Base-by-base conservation (phyloP, 2,888 invertebrate species). In the Petrolisthes manimaculis region DNA sequence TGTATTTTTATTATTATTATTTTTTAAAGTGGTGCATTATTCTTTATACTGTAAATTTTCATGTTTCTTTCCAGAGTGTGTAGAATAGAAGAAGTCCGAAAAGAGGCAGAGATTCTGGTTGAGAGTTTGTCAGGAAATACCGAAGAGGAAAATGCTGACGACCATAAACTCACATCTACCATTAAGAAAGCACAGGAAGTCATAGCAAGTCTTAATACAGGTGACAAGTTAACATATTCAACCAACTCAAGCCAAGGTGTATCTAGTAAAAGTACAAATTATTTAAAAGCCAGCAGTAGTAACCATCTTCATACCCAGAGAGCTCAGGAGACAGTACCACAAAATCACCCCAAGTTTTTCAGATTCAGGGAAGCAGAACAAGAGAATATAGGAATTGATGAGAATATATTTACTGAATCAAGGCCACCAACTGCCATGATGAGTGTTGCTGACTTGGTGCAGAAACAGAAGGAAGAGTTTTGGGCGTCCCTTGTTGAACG, bases 141-240 rank as follows among this genome's bases (percentile, higher is more conserved):
- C 14, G 71, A 12, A 6, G 6, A n/a, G 21, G 18, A 71, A 71
- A 71, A n/a, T n/a, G 6, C 71, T n/a, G n/a, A 12, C 1, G n/a
- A 12, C 18, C 71, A 18, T 3, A 12, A 6, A 6, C 71, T 71
- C 21, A 14, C 71, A 18, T 71, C 71, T 71, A 21, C 71, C 71
- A 71, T 71, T 21, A 71, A 71, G 71, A 71, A 21, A 71, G 71
- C 71, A n/a, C 71, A 71, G 71, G 71, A 71, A 3, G 71, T n/a
- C 18, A 71, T 71, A 21, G 71, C 71, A 71, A n/a, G n/a, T 18
- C 71, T 71, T 12, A 18, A 12, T n/a, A 71, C 21, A 12, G 18
- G 21, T n/a, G 21, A 71, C 71, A 14, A 71, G 21, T 4, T 6
- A 6, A 6, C 71, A 6, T n/a, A 71, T 71, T n/a, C 21, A 71